Evolutionary conservation across 53 echinoderm and acorn worm species (phyloP).

Genomic region (Echinometra lucunter): DNA sequence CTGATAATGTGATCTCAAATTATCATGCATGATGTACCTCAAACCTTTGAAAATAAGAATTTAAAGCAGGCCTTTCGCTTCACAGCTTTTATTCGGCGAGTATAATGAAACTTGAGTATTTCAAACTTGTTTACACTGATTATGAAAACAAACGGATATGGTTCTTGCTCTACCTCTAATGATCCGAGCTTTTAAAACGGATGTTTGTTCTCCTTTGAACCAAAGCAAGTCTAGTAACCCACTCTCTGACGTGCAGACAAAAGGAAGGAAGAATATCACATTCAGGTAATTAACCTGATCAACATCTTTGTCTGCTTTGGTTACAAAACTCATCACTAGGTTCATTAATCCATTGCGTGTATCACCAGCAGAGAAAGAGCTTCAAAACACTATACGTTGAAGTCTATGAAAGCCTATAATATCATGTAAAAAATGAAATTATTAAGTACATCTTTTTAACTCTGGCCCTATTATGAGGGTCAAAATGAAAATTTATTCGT

Average conservation of each 20-base stretch:
- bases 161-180: not conserved
- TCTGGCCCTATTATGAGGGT: too few relatives aligned
- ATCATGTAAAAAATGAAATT: too few relatives aligned
- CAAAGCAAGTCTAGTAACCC: not conserved
- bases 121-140: constrained; percentile 31
- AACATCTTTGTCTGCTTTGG: not conserved
- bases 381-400: too few relatives aligned
- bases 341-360: too few relatives aligned
- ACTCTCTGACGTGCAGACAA: not conserved
- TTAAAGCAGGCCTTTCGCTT: not conserved
- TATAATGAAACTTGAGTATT: not conserved
- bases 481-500: too few relatives aligned
- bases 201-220: not conserved
- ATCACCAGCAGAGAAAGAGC: too few relatives aligned
- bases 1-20: not conserved
- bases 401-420: too few relatives aligned
- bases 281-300: not conserved
- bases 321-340: not conserved
- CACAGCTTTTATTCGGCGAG: not conserved
- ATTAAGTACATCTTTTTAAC: too few relatives aligned
- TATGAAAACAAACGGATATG: constrained; percentile 40
- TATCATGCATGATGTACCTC: not conserved
- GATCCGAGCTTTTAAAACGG: constrained; percentile 6
- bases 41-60: not conserved
- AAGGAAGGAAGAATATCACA: constrained; percentile 51